Base-by-base conservation (phyloP, 2,888 invertebrate species). In the Mythimna albipuncta region DNA sequence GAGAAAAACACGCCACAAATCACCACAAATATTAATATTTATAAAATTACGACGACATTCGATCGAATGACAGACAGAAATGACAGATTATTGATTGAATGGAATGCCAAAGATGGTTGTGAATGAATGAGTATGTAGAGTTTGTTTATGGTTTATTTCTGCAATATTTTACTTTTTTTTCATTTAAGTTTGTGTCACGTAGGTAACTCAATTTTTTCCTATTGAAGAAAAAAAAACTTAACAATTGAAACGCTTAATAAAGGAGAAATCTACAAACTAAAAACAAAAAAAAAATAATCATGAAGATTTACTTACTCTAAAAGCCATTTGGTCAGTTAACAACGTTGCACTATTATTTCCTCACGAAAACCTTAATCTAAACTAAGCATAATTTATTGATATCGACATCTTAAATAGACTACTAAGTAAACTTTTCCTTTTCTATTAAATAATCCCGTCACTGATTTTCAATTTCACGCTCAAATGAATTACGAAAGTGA, bases 401-500 rank as follows among this genome's bases (percentile, higher is more conserved):
- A 70, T 71, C 79, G 70, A 72, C 84, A 85, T 85, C 89, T 93
- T 94, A 92, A 88, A 94, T 94, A 94, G 89, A 89, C 87, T 88
- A 77, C 55, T 50, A 41, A 32, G 44, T 63, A 47, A 73, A 75
- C 75, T 88, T 87, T 88, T 88, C 85, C 84, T 90, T 89, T 91
- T 87, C 73, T 85, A 79, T 88, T 88, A 81, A 84, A 85, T 83
- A 87, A 86, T 85, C 79, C 83, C 84, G 86, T 87, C 83, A 83
- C 89, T 79, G 84, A 89, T 89, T 89, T 91, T 89, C 80, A 93
- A 95, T 96, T 95, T 95, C 92, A 94, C 88, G 94, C 92, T 89
- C 85, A 78, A 91, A 75, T 92, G 90, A 89, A 80, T 89, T 84
- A 88, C 84, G 89, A 93, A 92, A 94, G 93, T 93, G 93, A 94